A percentile compares a stretch with the other conserved stretches of the same genome.
phyloP scores from a whole-genome alignment of 2,797 vertebrate genomes.

The Hypotaenidia philippensis region DNA sequence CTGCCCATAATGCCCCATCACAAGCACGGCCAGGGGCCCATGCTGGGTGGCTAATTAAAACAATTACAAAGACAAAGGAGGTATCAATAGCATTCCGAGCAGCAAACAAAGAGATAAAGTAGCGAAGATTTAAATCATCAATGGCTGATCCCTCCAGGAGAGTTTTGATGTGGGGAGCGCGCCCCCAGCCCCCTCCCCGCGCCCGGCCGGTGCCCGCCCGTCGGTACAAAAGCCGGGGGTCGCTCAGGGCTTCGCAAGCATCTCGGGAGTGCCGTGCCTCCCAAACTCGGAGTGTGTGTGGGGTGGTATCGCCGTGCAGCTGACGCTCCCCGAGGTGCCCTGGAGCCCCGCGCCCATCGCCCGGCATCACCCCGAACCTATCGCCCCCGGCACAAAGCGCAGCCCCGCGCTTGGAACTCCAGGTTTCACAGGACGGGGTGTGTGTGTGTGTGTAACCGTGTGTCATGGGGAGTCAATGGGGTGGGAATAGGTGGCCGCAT shows the following conservation, averaged over 20 bases:
- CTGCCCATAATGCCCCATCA: slow-evolving; percentile 49
- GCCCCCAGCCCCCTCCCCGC: not conserved
- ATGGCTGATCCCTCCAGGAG: slow-evolving; percentile 62
- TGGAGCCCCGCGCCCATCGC: too few species aligned
- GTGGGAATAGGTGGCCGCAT: not conserved
- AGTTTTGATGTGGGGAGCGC: slow-evolving; percentile 39
- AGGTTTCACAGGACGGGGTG: slow-evolving; percentile 5
- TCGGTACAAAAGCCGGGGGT: too few species aligned
- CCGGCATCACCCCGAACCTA: too few species aligned
- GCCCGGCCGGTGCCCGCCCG: not conserved
- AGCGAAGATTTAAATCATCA: slow-evolving; percentile 79
- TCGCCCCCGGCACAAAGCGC: not conserved
- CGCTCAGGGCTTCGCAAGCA: too few species aligned
- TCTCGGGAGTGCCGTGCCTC: too few species aligned
- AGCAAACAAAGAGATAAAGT: slow-evolving; percentile 86
- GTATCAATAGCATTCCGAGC: slow-evolving; percentile 83
- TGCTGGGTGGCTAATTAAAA: slow-evolving; percentile 92
- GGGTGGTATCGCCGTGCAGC: too few species aligned
- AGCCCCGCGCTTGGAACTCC: slow-evolving; percentile 13
- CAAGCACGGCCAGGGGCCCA: slow-evolving; percentile 77
- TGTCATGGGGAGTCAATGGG: not conserved
- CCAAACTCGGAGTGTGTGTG: too few species aligned
- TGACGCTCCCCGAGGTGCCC: too few species aligned
- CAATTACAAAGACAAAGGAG: slow-evolving; percentile 92
- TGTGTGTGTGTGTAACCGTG: not conserved